Base-by-base conservation (phyloP, 2,888 invertebrate genomes). In the Erebia epiphron region DNA sequence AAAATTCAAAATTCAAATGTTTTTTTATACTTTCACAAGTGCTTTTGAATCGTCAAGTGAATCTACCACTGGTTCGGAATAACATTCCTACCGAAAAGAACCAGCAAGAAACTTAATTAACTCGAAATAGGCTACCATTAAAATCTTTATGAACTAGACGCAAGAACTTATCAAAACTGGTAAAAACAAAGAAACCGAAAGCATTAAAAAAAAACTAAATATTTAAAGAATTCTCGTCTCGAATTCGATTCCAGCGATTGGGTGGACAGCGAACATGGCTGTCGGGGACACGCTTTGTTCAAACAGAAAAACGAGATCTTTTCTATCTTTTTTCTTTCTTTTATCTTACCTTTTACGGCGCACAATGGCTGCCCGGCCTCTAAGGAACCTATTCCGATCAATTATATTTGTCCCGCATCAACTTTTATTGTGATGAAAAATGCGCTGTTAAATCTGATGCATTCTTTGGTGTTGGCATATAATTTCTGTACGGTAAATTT, bases 271-370 rank as follows among this genome's bases (percentile, higher is more conserved):
- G 88, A 91, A 87, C 81, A 90, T 91, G 91, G 92, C 92, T 86
- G 89, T 82, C 89, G 86, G 87, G 87, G 92, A 92, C 92, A 90
- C 86, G 86, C 83, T 79, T 92, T 93, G 92, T 92, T 90, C 91
- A 90, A 90, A 91, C 91, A 91, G 88, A 88, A 85, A 90, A 89
- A 89, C 90, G 89, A 91, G 88, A 90, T 89, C 89, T 72, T 74
- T 74, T 73, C 70, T 70, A 88, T 87, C 83, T 87, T 91, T 89
- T 90, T 90, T 89, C 79, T 78, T 81, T 85, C 84, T 85, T 85
- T 83, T 83, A 83, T 82, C 84, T 86, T 86, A 87, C 83, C 85
- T 89, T 88, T 87, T 80, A 80, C 77, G 74, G 73, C 75, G 77
- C 82, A 91, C 91, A 92, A 92, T 91, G 91, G 91, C 89, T 82